Evolutionary conservation across 2,888 invertebrate genomes (phyloP), one percentile per base, ranked within the genome.

Genomic region (Masnerella sp.): DNA sequence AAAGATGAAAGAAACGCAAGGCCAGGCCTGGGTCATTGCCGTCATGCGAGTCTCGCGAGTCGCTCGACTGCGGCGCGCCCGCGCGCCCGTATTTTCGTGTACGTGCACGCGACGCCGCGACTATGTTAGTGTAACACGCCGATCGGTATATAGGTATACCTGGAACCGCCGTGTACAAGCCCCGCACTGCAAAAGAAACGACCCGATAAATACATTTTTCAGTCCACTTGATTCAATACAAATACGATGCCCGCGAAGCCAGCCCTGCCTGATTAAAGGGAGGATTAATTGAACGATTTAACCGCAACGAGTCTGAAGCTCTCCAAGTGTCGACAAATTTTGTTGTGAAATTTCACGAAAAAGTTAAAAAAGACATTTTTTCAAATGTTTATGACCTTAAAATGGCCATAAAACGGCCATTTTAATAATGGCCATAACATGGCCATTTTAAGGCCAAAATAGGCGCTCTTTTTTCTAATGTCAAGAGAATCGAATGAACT

Each of bases 1-100:
- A 80, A 82, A 83, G 81, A 83, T 78, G 82, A 84, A 82, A 83
- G 82, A 83, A 82, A 83, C 77, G 83, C 83, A 82, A 84, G 72
- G 72, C 72, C 72, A 72, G 77, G 77, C 80, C 76, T 82, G 81
- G 84, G 84, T 84, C 84, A 84, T 83, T 84, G 84, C 84, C 84
- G 83, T 80, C 80, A 76, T 77, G 78, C 79, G 73, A 74, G 76
- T 68, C 75, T 73, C 71, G 68, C 72, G 61, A 75, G 64, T 76
- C 75, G 45, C 42, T 45, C 47, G 43, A 64, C 51, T 59, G 65
- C 42, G 51, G 32, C 62, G 58, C 71, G 58, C 71, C 14, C 54
- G 52, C 61, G 38, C 42, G 32, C 40, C 34, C 36, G 62, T 49
- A 56, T 40, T 58, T 34, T 49, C 65, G 15, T 58, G 25, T 67